A percentile compares a stretch with the other conserved stretches of the same genome.
These are phyloP conservation scores for Anser brachyrhynchus DNA, from an alignment of 2,113 vertebrate genomes.

Conservation along the genomic window DNA sequence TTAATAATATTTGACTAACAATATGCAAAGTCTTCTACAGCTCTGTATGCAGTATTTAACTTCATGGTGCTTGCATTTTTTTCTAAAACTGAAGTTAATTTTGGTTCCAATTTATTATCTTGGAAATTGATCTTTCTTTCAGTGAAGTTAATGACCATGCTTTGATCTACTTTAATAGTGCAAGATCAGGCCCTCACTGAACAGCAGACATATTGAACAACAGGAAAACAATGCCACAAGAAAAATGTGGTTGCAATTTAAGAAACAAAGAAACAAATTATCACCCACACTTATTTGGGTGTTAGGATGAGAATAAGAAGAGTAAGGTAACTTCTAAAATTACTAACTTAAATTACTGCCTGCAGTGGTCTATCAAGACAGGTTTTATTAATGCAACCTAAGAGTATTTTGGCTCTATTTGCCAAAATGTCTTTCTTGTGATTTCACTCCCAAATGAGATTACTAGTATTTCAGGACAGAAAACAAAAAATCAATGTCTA, in stretches of 20 bases:
- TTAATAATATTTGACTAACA: not conserved
- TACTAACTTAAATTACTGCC: not conserved
- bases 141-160: not conserved
- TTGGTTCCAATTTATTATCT: not conserved
- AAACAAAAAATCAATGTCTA: not conserved
- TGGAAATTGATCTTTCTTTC: not conserved
- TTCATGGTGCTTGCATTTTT: not conserved
- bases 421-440: not conserved
- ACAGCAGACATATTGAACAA: not conserved
- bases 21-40: not conserved
- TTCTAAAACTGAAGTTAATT: not conserved
- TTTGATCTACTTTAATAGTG: not conserved
- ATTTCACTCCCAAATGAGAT: not conserved
- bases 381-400: not conserved
- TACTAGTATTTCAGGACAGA: not conserved
- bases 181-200: not conserved
- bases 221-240: not conserved
- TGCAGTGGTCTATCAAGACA: not conserved
- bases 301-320: not conserved
- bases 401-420: not conserved
- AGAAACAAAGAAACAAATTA: not conserved
- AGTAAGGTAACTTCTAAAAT: not conserved
- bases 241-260: not conserved
- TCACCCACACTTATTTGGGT: not conserved
- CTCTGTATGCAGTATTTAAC: not conserved